Conservation (phyloP, 2,888 invertebrate genomes). For the Serrognathus titanus region DNA sequence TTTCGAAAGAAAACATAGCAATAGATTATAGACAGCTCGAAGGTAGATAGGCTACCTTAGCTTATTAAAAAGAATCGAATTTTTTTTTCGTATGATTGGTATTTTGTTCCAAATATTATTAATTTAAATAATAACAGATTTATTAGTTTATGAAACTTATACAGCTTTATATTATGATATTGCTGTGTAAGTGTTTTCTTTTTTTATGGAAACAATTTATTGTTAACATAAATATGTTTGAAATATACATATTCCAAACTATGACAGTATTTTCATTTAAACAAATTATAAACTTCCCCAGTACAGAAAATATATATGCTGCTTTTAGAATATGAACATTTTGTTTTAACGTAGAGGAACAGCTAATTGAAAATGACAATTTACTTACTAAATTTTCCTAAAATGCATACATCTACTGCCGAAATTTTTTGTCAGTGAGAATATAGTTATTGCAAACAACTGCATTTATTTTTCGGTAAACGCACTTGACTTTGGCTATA, state of each 20-base stretch:
- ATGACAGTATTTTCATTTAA: not conserved
- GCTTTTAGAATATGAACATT: too few relatives aligned
- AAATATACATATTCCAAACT: conserved; percentile 15
- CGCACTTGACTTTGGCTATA: too few relatives aligned
- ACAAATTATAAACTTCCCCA: too few relatives aligned
- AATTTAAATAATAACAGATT: conserved; percentile 18
- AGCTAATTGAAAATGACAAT: too few relatives aligned
- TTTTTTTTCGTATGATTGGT: conserved; percentile 27
- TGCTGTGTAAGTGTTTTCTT: conserved; percentile 15
- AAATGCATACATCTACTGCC: too few relatives aligned
- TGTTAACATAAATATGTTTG: conserved; percentile 19
- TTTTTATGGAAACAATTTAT: conserved; percentile 5
- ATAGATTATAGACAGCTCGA: conserved; percentile 1
- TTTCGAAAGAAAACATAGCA: conserved; percentile 7
- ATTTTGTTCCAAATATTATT: conserved; percentile 21
- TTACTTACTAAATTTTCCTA: too few relatives aligned
- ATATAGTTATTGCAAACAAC: too few relatives aligned
- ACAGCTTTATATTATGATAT: conserved; percentile 17
- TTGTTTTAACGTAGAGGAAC: too few relatives aligned
- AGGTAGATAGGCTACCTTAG: conserved; percentile 21
- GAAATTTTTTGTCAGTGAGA: too few relatives aligned
- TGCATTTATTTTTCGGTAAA: too few relatives aligned
- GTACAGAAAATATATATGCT: too few relatives aligned
- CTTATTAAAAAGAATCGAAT: conserved; percentile 28
- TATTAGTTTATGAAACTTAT: conserved; percentile 11